Evolutionary conservation across 92 coral and sea anemone species (phyloP).

Genomic region (Epizoanthus scotinus): DNA sequence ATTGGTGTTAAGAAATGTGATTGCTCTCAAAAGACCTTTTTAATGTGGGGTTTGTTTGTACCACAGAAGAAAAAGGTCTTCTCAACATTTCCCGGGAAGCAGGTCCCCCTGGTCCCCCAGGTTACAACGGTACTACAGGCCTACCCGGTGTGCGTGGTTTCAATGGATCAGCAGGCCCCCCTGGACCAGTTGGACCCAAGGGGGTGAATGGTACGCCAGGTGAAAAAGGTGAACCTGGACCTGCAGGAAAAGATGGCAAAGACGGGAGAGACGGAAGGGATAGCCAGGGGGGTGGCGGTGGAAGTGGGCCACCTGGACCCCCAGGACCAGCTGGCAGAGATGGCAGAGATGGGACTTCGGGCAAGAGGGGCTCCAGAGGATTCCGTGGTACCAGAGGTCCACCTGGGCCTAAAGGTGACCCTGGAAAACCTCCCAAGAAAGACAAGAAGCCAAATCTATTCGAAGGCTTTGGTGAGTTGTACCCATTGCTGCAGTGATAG

Average conservation of each 20-base stretch:
- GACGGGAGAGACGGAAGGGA: conserved; percentile 60
- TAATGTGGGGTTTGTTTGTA: too few species aligned
- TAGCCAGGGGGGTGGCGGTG: conserved; percentile 38
- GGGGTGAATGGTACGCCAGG: conserved; percentile 62
- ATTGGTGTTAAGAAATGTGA: too few species aligned
- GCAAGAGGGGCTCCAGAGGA: conserved; percentile 34
- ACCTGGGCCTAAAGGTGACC: conserved; percentile 40
- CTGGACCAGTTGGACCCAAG: conserved; percentile 42
- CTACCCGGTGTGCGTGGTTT: conserved; percentile 9
- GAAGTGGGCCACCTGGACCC: conserved; percentile 46
- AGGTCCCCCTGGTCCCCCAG: conserved; percentile 22
- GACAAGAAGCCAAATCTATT: conserved; percentile 39
- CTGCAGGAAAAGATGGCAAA: conserved; percentile 55
- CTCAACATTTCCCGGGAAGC: conserved; percentile 7
- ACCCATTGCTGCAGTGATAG: background rate
- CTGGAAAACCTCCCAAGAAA: conserved; percentile 19
- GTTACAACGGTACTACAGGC: conserved; percentile 17
- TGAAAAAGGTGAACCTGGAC: conserved; percentile 56
- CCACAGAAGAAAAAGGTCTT: conserved; percentile 16
- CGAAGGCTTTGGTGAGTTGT: conserved; percentile 61
- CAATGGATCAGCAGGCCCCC: conserved; percentile 50
- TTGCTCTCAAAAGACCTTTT: too few species aligned
- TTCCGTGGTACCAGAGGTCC: conserved; percentile 51
- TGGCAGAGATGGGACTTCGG: conserved; percentile 41
- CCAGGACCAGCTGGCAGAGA: conserved; percentile 63